Base-by-base conservation (phyloP, 1,140 invertebrate species). In the Ridgeia piscesae region DNA sequence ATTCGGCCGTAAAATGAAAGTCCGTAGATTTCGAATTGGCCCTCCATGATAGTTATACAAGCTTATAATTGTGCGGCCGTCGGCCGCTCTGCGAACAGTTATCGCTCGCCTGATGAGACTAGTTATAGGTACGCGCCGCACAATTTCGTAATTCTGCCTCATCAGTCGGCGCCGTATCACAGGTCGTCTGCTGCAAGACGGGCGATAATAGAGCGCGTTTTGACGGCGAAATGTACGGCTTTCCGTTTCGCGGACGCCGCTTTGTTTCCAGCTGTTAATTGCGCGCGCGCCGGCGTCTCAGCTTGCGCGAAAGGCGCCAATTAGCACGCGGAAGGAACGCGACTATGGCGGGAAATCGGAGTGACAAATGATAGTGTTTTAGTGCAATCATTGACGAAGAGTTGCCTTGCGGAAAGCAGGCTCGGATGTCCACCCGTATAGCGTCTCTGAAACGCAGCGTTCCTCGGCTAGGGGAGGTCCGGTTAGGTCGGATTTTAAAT, bases 1-100 rank as follows among this genome's bases (percentile, higher is more conserved):
- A 77, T 77, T 77, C 58, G 58, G 58, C 58, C 58, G 58, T 77
- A 77, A 77, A 77, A 77, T 77, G 58, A 77, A 77, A 77, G 58
- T 77, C 58, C 58, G 27, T 77, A 77, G 58, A 77, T 77, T 77
- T 77, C 58, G 58, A 77, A 77, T 77, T 77, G 58, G 58, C 58
- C 17, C 58, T 77, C 58, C 27, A 77, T 77, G 58, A 77, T 77
- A 77, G 58, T 77, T 77, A 77, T 77, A 77, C 58, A 77, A 77
- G 58, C 8, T 77, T 77, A 77, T 77, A 77, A 77, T 77, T 77
- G 58, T 77, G 58, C 58, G 58, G 11, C 58, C 58, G 58, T 77
- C 58, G 58, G 27, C 58, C 58, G 58, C 27, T 77, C 58, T 27
- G 58, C 17, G 58, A 77, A 77, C 58, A 77, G 58, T 77, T 77